Evolutionary conservation across 2,113 vertebrate species (phyloP).

Genomic region (Guaruba guarouba): DNA sequence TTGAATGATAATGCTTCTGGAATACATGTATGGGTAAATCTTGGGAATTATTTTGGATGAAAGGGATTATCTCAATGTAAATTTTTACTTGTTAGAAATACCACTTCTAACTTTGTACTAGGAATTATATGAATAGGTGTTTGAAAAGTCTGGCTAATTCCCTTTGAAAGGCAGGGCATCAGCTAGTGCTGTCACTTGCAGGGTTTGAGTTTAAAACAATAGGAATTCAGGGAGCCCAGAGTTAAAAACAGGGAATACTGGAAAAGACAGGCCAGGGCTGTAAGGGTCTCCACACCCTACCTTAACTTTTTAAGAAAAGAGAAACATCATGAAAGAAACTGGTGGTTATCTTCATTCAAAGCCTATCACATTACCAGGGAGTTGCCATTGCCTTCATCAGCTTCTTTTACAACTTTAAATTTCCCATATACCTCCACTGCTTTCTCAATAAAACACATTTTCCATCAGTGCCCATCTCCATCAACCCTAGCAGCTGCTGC

Average conservation of each 20-base stretch:
- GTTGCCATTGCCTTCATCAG: neutral
- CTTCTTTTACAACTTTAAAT: neutral
- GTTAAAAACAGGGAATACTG: neutral
- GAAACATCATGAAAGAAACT: neutral
- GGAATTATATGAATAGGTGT: neutral
- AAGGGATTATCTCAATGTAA: neutral
- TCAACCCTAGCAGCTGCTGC: neutral
- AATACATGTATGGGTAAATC: neutral
- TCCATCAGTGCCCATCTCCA: neutral
- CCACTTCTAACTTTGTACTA: neutral
- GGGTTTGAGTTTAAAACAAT: neutral
- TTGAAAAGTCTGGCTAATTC: neutral
- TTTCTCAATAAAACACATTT: neutral
- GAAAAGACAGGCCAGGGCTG: neutral
- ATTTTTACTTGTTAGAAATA: neutral
- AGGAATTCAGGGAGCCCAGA: neutral
- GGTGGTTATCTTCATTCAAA: neutral
- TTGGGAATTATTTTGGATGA: neutral
- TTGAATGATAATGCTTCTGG: neutral
- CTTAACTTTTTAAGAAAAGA: neutral
- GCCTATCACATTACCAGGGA: neutral
- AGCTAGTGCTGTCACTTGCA: fast-evolving
- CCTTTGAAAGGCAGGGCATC: neutral
- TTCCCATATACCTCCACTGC: neutral
- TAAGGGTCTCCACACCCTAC: neutral